Conservation (phyloP, 2,797 vertebrate genomes). For the Merluccius polli region DNA sequence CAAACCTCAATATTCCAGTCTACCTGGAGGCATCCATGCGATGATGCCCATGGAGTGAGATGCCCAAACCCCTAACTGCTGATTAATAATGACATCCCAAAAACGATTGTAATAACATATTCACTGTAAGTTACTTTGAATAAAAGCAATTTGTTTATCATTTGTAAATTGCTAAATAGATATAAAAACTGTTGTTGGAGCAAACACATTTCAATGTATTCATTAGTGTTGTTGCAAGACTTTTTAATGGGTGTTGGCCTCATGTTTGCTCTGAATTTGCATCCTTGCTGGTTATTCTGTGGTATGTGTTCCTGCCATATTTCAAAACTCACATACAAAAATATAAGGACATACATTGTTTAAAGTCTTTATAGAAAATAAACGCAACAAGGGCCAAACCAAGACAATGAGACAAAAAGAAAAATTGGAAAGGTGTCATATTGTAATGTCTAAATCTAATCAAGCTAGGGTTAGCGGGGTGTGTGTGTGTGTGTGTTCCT, state of each 20-base stretch:
- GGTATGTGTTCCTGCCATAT: not conserved
- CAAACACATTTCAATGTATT: not conserved
- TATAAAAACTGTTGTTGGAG: not conserved
- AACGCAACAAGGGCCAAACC: conserved; percentile 7
- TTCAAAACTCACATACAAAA: not conserved
- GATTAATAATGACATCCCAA: too few relatives aligned
- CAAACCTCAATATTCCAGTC: not conserved
- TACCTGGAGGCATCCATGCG: not conserved
- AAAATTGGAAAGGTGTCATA: conserved; percentile 32
- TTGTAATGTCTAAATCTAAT: conserved; percentile 39
- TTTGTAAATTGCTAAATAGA: not conserved
- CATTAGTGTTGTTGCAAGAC: too few relatives aligned
- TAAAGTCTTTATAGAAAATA: not conserved
- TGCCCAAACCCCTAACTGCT: not conserved
- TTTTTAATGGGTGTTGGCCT: not conserved
- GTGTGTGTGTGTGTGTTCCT: conserved; percentile 2
- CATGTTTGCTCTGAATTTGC: not conserved
- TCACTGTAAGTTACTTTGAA: not conserved
- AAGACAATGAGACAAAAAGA: conserved; percentile 2
- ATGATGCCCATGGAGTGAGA: too few relatives aligned
- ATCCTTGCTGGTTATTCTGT: not conserved
- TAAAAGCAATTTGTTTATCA: not conserved
- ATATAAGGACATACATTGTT: not conserved
- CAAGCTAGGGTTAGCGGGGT: conserved; percentile 13
- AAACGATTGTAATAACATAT: too few relatives aligned